Percentiles rank a stretch among this genome's conserved stretches.
Conservation (phyloP, 2,113 vertebrate species). For the Alaudala cheleensis region DNA sequence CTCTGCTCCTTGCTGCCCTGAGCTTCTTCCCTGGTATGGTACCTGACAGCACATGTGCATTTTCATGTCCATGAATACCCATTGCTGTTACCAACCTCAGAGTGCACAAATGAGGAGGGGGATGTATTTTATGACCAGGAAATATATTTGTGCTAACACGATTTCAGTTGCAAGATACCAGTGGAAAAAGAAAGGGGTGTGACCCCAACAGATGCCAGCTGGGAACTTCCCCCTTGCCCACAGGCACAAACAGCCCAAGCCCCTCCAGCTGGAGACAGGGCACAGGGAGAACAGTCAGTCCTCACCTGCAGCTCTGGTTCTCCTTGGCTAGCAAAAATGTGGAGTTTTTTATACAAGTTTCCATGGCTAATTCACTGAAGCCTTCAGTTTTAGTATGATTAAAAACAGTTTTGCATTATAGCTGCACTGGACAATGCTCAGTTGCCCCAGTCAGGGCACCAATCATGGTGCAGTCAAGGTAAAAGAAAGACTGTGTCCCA, state of each 20-base stretch:
- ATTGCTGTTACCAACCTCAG: not conserved
- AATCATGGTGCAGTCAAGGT: not conserved
- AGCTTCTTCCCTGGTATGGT: not conserved
- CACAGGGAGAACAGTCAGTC: not conserved
- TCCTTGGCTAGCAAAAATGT: not conserved
- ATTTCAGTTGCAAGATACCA: not conserved
- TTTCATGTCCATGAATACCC: not conserved
- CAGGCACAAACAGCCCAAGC: not conserved
- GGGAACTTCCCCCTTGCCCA: not conserved
- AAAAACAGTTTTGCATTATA: not conserved
- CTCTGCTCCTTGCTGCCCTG: not conserved
- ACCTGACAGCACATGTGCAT: rapidly evolving
- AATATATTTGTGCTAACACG: not conserved
- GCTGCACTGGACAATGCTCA: not conserved
- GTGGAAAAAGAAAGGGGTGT: not conserved
- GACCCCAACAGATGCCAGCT: not conserved
- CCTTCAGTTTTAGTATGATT: not conserved
- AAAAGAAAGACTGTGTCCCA: not conserved
- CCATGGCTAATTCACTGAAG: not conserved
- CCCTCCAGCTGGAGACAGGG: not conserved
- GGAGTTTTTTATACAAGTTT: not conserved
- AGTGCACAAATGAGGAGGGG: not conserved
- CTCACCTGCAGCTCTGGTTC: not conserved
- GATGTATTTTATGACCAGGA: not conserved
- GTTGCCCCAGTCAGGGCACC: not conserved